Conservation (phyloP, 2,797 vertebrate species). For the Phalanger gymnotis region DNA sequence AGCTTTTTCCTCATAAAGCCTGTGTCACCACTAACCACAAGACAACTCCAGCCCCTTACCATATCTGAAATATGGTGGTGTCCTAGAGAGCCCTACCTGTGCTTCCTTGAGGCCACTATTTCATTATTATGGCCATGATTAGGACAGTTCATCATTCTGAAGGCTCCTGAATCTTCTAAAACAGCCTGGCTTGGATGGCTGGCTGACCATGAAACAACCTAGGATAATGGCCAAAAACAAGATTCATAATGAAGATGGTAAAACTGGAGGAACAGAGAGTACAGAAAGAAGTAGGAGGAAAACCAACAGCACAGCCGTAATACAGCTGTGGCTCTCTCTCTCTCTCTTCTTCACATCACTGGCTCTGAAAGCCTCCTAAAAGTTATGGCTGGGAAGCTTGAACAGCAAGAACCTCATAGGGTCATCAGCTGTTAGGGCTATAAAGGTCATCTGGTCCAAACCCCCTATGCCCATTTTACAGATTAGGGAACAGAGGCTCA, state of each 20-base stretch:
- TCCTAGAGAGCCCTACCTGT: not conserved
- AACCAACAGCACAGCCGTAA: not conserved
- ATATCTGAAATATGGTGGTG: not conserved
- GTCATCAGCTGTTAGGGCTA: not conserved
- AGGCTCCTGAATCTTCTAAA: not conserved
- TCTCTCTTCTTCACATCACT: not conserved
- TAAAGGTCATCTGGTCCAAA: not conserved
- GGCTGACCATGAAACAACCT: not conserved
- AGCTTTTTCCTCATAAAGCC: not conserved
- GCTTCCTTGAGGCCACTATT: not conserved
- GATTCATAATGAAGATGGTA: not conserved
- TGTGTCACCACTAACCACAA: not conserved
- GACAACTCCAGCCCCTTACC: not conserved
- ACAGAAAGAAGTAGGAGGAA: not conserved
- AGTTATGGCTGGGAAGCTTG: not conserved
- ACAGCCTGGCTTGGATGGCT: not conserved
- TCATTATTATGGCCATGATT: not conserved
- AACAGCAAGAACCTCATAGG: not conserved
- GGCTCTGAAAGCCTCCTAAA: not conserved
- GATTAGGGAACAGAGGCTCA: not conserved
- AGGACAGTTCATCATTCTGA: not conserved
- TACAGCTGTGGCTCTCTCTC: not conserved
- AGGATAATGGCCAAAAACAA: constrained; percentile 6
- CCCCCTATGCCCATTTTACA: not conserved
- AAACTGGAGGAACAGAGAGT: not conserved